phyloP scores from a whole-genome alignment of 2,113 vertebrate species.

The Nansenia antarctica region DNA sequence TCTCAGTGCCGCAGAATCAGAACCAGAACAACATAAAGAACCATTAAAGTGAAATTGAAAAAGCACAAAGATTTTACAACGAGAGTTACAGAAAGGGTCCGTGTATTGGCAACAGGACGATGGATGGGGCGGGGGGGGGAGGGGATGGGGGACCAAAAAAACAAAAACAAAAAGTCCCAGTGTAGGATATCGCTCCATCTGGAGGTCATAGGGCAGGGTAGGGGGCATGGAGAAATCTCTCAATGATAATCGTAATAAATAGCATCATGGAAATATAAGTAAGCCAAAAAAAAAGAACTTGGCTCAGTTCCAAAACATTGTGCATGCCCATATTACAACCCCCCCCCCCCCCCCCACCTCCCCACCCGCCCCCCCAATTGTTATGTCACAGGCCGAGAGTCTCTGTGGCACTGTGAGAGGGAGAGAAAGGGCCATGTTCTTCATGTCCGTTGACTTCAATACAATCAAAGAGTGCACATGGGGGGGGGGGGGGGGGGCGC shows the following conservation, averaged over 20 bases:
- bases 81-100: conserved; percentile 50
- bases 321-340: conserved; percentile 53
- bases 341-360: conserved; percentile 41
- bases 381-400: conserved; percentile 18
- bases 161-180: too few relatives aligned
- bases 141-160: too few relatives aligned
- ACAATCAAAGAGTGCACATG: neutral
- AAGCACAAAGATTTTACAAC: conserved; percentile 38
- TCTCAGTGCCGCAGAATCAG: conserved; percentile 48
- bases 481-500: neutral
- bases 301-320: conserved; percentile 47
- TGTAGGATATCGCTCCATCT: conserved; percentile 53
- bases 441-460: neutral
- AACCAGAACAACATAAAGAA: conserved; percentile 41
- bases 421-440: neutral
- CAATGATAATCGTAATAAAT: conserved; percentile 72
- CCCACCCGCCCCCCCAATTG: conserved; percentile 63
- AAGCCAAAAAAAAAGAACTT: conserved; percentile 53
- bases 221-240: conserved; percentile 71
- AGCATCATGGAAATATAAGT: conserved; percentile 60
- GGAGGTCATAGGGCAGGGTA: conserved; percentile 46
- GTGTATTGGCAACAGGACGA: conserved; percentile 66
- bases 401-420: conserved; percentile 7
- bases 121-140: too few relatives aligned
- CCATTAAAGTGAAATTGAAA: conserved; percentile 32